phyloP scores from a whole-genome alignment of 2,888 invertebrate genomes.

The Rhogogaster chlorosoma region DNA sequence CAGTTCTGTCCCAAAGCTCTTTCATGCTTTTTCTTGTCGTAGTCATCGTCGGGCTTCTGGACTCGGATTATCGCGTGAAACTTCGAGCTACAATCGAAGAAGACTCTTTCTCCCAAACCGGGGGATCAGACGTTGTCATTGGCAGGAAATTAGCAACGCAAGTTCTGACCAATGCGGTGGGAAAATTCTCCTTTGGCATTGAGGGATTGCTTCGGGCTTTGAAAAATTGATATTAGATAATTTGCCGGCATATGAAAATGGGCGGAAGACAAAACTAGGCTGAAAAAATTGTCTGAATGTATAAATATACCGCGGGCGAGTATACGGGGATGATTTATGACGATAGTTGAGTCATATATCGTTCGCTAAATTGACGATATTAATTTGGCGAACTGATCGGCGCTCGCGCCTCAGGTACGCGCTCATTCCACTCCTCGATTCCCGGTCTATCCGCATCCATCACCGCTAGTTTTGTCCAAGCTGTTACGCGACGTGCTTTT shows the following conservation, averaged over 20 bases:
- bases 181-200: background rate
- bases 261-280: background rate
- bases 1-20: background rate
- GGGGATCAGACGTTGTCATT: constrained; percentile 29
- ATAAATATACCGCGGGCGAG: background rate
- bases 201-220: background rate
- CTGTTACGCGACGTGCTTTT: constrained; percentile 65
- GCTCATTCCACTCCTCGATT: constrained; percentile 16
- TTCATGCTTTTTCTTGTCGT: background rate
- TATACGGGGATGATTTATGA: constrained; percentile 17
- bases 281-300: background rate
- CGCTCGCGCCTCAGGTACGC: constrained; percentile 33
- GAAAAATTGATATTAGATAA: constrained; percentile 37
- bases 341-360: constrained; percentile 36
- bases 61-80: background rate
- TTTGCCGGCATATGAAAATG: background rate
- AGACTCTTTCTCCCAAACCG: background rate
- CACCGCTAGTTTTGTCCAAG: constrained; percentile 72
- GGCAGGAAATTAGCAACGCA: constrained; percentile 36
- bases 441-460: constrained; percentile 56
- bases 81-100: background rate
- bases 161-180: background rate
- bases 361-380: constrained; percentile 42
- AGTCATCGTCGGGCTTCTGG: background rate
- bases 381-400: constrained; percentile 42